These are phyloP conservation scores for Scomberomorus guttatus DNA, from an alignment of 2,797 vertebrate species.

Conservation along the genomic window DNA sequence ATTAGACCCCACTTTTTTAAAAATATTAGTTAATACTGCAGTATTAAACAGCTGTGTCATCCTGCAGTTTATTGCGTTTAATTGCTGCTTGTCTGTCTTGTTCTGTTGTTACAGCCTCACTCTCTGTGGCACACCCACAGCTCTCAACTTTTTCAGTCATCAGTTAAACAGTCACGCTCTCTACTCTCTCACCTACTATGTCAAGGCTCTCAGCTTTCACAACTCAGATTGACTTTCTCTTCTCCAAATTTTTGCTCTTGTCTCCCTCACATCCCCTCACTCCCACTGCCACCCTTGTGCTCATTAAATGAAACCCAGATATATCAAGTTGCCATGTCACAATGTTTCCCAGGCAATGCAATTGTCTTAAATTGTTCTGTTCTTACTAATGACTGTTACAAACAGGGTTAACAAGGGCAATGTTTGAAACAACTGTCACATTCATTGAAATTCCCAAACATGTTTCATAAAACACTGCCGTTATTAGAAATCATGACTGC, in stretches of 20 bases:
- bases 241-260: background rate
- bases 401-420: background rate
- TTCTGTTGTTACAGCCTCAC: background rate
- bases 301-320: slow-evolving; percentile 56
- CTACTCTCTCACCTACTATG: slow-evolving; percentile 10
- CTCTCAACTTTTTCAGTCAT: slow-evolving; percentile 14
- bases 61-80: background rate
- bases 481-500: slow-evolving; percentile 1
- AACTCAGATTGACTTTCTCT: slow-evolving; percentile 12
- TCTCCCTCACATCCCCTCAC: background rate
- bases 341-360: background rate
- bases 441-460: background rate
- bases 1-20: background rate
- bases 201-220: slow-evolving; percentile 14
- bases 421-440: slow-evolving; percentile 3
- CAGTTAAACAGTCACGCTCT: slow-evolving; percentile 10
- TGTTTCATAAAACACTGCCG: background rate
- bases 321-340: slow-evolving; percentile 39
- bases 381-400: slow-evolving; percentile 16
- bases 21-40: background rate
- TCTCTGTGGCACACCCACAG: background rate
- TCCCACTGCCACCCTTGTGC: slow-evolving; percentile 2
- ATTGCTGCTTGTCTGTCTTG: background rate
- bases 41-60: background rate
- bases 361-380: slow-evolving; percentile 18